Base-by-base conservation (phyloP, 2,888 invertebrate genomes). In the Cheilosia grossa region DNA sequence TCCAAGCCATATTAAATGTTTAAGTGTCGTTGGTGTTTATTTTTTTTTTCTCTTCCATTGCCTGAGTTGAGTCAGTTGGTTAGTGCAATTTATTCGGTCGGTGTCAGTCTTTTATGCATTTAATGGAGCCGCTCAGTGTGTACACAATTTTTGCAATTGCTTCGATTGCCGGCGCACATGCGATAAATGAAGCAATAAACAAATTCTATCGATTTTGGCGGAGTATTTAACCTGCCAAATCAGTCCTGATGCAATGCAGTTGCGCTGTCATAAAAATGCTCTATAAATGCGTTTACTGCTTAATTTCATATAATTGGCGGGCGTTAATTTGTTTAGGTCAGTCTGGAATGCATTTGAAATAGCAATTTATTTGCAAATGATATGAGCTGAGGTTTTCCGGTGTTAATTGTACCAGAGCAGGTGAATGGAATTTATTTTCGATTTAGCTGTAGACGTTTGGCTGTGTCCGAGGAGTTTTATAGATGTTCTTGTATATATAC, bases 171-270 rank as follows among this genome's bases (percentile, higher is more conserved):
- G 15, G 4, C 40, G 13, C 37, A 37, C 15, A 58, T 58, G 21
- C 21, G 19, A 9, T 2, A 42, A 9, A 7, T 21, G n/a, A 58
- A 58, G 42, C 21, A n/a, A 58, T 40, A 21, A 58, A 40, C 58
- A 21, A 40, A 42, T 21, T 13, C 40, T 6, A 13, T 40, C 58
- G 40, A 13, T 15, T 21, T 10, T 30, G 2, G 56, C 17, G n/a
- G 5, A 17, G 58, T 30, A 56, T 30, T 67, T 44, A 15, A 2
- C 17, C 56, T 56, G 69, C 49, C 56, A 56, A 56, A 58, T 47
- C 6, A 37, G 17, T 2, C 10, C n/a, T 10, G 33, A 30, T 47
- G 21, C 15, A 47, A 33, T 56, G 44, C 67, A 33, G 7, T 56
- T 33, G 44, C 44, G 44, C 56, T 19, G 17, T 30, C 9, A 42